Evolutionary conservation across 2,888 invertebrate genomes (phyloP), one percentile per base, ranked within the genome.

Genomic region (Megalurothrips usitatus): DNA sequence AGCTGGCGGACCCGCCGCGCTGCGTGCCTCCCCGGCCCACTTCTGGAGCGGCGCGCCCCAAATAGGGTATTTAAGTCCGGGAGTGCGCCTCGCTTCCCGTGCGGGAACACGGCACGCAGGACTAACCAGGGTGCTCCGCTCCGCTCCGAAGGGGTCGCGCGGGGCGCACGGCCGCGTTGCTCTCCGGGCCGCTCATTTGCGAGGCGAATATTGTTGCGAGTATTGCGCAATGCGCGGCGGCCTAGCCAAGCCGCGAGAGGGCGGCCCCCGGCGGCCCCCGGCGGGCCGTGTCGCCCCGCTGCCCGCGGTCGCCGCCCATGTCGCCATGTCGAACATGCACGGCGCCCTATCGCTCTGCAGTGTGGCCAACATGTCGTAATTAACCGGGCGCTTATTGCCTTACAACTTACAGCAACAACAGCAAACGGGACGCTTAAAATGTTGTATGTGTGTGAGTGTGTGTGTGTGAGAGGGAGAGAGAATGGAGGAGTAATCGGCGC

Each of bases 131-230:
- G 52, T 52, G 52, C 52, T 52, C 14, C 49, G 49, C 10, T 14
- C 52, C 52, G 52, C 1, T 12, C 6, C 19, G 11, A n/a, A 19
- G 14, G 17, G 26, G 26, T 75, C 12, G 68, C 23, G 68, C 4
- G 68, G 68, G 68, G 68, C 23, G 68, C 14, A 23, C 8, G 52
- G 68, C 10, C 68, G 68, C 23, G 9, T 26, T 75, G 58, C 58
- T 58, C 34, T 43, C 58, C 14, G n/a, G n/a, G n/a, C n/a, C n/a
- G 68, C 68, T 75, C 68, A 75, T 75, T 75, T 75, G 68, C 68
- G 68, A 75, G 68, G 68, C 68, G 68, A 75, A 75, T 75, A 75
- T 75, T 75, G 68, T 75, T 75, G 68, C 68, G 68, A 75, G 68
- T 26, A 23, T 75, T 75, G 68, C 68, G 68, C 68, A 75, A 75